Base-by-base conservation (phyloP, 2,113 vertebrate species). In the Tragelaphus scriptus region DNA sequence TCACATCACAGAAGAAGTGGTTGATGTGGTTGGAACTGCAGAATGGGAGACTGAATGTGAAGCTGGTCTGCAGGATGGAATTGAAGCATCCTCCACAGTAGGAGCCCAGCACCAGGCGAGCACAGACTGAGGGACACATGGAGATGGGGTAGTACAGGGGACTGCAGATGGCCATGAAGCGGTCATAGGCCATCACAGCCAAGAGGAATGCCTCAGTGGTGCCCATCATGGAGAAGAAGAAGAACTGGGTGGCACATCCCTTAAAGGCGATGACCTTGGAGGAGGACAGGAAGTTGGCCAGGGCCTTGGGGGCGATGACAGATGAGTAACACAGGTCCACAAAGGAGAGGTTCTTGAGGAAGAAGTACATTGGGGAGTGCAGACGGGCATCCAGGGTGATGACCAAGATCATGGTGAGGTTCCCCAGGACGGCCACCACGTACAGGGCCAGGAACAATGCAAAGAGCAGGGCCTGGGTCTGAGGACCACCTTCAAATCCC, bases 401-500 rank as follows among this genome's bases (percentile, higher is more conserved):
- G 77, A 49, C 2, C 77, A 79, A 0, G 1, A 49, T 49, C 77
- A 79, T 79, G 77, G 44, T 30, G 77, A 79, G 14, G 44, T 80
- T 80, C 25, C 77, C 77, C 77, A 80, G 26, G 44, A 80, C 0
- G 1, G 77, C 77, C 77, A 49, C 77, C 77, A 79, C 0, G 0
- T 79, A 49, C 14, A 79, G 77, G 44, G 14, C 77, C 44, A 79
- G 14, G 14, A 49, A 79, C 25, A 49, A 7, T 1, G 80, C 6
- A 13, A n/a, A 53, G 30, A 82, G 80, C 49, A 53, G 30, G 30
- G 49, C 5, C 17, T 82, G 80, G 49, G 30, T 82, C 49, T 13
- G 16, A 0, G 0, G 49, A 0, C 49, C 30, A 0, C 49, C 49
- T 30, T 0, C 16, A 82, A 82, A 82, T 2, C 80, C 80, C 0